Evolutionary conservation across 2,888 invertebrate species (phyloP).

Genomic region (Thymelicus acteon): DNA sequence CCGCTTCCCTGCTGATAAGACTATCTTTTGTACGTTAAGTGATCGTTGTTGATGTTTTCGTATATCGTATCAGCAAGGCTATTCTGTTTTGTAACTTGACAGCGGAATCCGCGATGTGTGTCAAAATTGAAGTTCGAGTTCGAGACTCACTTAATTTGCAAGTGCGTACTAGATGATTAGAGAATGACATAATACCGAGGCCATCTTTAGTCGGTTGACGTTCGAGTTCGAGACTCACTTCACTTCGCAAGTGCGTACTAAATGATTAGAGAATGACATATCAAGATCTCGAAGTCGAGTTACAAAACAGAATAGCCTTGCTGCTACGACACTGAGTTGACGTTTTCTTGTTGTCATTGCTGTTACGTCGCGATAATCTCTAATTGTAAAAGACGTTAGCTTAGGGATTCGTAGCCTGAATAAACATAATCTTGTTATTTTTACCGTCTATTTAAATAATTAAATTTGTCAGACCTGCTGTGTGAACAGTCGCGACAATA

Average conservation of each 20-base stretch:
- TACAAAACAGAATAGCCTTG: too few relatives aligned
- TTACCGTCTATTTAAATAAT: constrained; percentile 31
- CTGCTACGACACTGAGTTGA: not conserved
- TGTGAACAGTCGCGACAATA: constrained; percentile 17
- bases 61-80: not conserved
- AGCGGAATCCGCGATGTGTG: too few relatives aligned
- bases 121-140: too few relatives aligned
- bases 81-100: too few relatives aligned
- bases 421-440: constrained; percentile 27
- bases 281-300: too few relatives aligned
- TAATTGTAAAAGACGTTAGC: constrained; percentile 26
- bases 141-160: too few relatives aligned
- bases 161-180: too few relatives aligned
- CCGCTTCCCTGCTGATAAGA: not conserved
- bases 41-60: not conserved
- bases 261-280: too few relatives aligned
- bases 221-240: too few relatives aligned
- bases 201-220: too few relatives aligned
- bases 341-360: not conserved
- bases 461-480: constrained; percentile 26
- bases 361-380: constrained; percentile 14
- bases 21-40: not conserved
- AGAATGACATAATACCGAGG: too few relatives aligned
- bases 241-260: too few relatives aligned
- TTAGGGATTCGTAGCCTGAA: constrained; percentile 14